A percentile compares a stretch with the other conserved stretches of the same genome.
Conservation (phyloP, 2,113 vertebrate species). For the Phrynosoma blainvillii region DNA sequence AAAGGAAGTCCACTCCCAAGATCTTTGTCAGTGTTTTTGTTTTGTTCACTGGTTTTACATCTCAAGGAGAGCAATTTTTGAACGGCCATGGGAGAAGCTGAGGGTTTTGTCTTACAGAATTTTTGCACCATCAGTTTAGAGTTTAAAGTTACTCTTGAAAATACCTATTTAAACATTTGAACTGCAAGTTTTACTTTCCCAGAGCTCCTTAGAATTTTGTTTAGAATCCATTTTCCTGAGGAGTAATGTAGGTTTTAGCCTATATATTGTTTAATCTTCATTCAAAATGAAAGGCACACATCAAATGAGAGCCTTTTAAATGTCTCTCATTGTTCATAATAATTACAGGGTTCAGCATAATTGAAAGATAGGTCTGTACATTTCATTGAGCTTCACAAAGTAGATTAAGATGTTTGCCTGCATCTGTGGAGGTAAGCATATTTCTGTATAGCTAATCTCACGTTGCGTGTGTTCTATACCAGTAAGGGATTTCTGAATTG, state of each 20-base stretch:
- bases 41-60: no score
- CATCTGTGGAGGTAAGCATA: neutral
- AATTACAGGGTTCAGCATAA: neutral
- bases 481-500: neutral
- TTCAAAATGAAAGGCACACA: neutral
- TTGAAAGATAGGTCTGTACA: neutral
- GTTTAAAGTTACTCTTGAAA: neutral
- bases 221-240: neutral
- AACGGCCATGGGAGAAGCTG: neutral
- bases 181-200: conserved; percentile 5
- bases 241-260: neutral
- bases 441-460: neutral
- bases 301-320: neutral
- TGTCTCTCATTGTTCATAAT: neutral
- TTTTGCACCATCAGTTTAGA: neutral
- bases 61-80: no score
- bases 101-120: neutral
- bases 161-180: neutral
- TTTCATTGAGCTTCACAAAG: neutral
- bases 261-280: neutral
- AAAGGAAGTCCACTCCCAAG: no score
- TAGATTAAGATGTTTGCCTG: neutral
- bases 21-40: no score
- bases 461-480: neutral
- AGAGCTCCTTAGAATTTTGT: neutral